Base-by-base conservation (phyloP, 2,797 vertebrate genomes). In the Melanotaenia maccullochi region DNA sequence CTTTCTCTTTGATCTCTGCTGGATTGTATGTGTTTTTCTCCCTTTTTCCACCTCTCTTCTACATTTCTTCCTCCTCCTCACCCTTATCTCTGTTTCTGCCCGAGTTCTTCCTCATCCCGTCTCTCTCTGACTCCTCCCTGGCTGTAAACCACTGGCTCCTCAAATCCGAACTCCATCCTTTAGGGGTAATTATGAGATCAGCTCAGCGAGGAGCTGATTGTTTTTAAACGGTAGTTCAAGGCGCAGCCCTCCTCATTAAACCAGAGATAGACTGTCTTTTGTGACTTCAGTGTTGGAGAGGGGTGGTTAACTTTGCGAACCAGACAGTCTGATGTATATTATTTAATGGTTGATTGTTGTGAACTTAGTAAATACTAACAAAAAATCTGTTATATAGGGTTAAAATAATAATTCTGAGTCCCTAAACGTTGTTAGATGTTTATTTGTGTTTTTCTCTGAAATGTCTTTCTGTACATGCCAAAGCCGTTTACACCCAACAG, bases 111-210 rank as follows among this genome's bases (percentile, higher is more conserved):
- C 69, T 71, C 13, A 1, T 72, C 62, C 72, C n/a, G 36, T 78
- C 67, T 75, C 57, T 18, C 54, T 59, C 52, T 6, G 28, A 79
- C 89, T 86, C 85, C 81, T 88, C 88, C 86, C 82, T 69, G 76
- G 61, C 71, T 67, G 66, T 84, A 85, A 87, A 82, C 89, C 73
- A 6, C 76, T 71, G 88, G 84, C 90, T 92, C 88, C 88, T 73
- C 0, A 20, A 25, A 73, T 87, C 79, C 83, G 51, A 87, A 54
- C 85, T 75, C 79, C 79, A 62, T 89, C 81, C 82, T 89, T 78
- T 83, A 73, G 72, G 76, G 73, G 82, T 84, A 87, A 92, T 93
- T 90, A 92, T 83, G 68, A 89, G 91, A 78, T 92, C 84, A 90
- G 61, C 79, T 76, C 71, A 56, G 75, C 65, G 84, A 84, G 86